phyloP scores from a whole-genome alignment of 1,140 invertebrate genomes.

The Drosophila watanabei region DNA sequence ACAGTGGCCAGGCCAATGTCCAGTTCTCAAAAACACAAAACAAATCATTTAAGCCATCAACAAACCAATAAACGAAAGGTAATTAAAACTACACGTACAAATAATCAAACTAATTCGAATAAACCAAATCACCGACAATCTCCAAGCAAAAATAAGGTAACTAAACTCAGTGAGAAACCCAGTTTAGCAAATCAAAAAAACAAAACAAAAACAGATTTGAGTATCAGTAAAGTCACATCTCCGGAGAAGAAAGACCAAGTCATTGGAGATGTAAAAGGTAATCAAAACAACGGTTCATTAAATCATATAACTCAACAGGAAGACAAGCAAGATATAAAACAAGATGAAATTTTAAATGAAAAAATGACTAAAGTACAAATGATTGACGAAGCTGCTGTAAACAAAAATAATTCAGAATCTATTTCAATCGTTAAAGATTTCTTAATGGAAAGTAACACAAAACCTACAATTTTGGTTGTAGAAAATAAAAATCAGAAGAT shows the following conservation, averaged over 20 bases:
- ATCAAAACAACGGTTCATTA: neutral
- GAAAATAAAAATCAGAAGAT: too few relatives aligned
- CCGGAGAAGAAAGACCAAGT: conserved; percentile 7
- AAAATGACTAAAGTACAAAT: neutral
- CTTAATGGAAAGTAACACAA: neutral
- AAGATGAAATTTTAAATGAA: neutral
- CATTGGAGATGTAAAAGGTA: conserved; percentile 1
- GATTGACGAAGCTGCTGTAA: neutral
- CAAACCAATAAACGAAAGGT: conserved; percentile 19
- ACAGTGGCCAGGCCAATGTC: conserved; percentile 3
- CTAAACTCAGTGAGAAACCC: conserved; percentile 3
- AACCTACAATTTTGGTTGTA: too few relatives aligned
- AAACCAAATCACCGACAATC: neutral
- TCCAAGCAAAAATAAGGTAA: conserved; percentile 7
- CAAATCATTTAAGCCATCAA: neutral
- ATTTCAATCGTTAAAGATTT: neutral
- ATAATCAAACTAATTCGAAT: conserved; percentile 16
- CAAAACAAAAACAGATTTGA: conserved; percentile 5
- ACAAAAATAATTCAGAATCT: neutral
- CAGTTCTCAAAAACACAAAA: conserved; percentile 13
- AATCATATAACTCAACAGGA: neutral
- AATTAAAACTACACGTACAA: conserved; percentile 24
- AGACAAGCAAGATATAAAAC: neutral
- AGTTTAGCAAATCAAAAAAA: conserved; percentile 5
- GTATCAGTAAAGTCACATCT: conserved; percentile 6